These are phyloP conservation scores for Narcine bancroftii DNA, from an alignment of 2,113 vertebrate species.

Conservation along the genomic window DNA sequence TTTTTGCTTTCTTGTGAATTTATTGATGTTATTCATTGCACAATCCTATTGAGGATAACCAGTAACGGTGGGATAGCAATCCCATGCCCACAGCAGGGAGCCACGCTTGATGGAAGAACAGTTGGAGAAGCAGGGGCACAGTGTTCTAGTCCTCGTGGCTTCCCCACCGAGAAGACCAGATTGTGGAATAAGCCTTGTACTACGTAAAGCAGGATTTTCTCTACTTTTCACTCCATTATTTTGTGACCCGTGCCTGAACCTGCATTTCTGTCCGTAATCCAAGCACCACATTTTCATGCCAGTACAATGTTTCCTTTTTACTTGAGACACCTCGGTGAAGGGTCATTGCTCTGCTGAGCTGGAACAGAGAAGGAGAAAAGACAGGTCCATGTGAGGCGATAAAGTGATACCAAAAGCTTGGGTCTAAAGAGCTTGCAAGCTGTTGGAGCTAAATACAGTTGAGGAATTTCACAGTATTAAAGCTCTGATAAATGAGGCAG, in stretches of 20 bases:
- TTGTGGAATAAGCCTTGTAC: neutral
- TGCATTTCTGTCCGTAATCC: neutral
- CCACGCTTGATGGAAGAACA: slow-evolving; percentile 1
- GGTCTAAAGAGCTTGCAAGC: neutral
- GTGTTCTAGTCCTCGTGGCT: neutral
- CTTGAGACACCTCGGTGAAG: neutral
- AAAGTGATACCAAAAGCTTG: neutral
- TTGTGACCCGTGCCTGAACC: neutral
- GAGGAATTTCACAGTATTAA: neutral
- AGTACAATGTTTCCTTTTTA: neutral
- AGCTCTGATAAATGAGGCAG: neutral
- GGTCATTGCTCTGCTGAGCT: neutral
- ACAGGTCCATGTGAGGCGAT: neutral
- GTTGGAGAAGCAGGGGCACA: neutral
- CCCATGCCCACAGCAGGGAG: neutral
- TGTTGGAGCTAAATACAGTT: neutral
- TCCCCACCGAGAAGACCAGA: slow-evolving; percentile 8
- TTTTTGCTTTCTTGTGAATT: slow-evolving; percentile 35
- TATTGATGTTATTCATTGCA: slow-evolving; percentile 30
- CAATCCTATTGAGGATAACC: slow-evolving; percentile 5
- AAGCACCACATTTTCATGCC: neutral
- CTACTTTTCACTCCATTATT: neutral
- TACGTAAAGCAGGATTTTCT: neutral
- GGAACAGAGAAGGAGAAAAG: neutral
- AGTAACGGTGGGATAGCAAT: slow-evolving; percentile 18